A percentile compares a stretch with the other conserved stretches of the same genome.
Evolutionary conservation across 2,797 vertebrate species (phyloP).

Genomic region (Gastrophryne carolinensis): DNA sequence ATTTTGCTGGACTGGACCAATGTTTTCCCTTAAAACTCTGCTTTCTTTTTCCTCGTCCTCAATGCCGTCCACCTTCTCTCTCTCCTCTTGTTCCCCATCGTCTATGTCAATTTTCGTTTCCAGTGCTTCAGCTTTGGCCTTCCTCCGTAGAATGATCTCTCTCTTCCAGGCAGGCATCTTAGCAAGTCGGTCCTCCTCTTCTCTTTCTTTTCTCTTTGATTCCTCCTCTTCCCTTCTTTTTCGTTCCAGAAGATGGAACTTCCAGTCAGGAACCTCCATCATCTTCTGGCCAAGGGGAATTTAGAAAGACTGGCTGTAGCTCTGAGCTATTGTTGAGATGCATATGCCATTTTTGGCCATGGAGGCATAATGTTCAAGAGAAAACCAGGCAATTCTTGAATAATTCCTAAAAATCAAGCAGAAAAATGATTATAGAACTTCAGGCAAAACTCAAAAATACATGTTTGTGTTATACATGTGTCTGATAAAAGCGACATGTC

Average conservation of each 20-base stretch:
- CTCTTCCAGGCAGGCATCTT: constrained; percentile 89
- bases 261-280: constrained; percentile 80
- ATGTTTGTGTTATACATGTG: too few relatives aligned
- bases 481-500: too few relatives aligned
- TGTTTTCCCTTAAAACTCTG: constrained; percentile 76
- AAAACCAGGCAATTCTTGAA: too few relatives aligned
- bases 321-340: neutral
- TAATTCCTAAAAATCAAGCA: too few relatives aligned
- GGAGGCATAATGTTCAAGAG: neutral
- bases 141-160: constrained; percentile 83
- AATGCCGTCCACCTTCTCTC: neutral
- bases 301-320: constrained; percentile 49
- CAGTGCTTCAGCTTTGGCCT: constrained; percentile 72
- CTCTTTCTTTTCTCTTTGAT: constrained; percentile 73
- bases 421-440: too few relatives aligned
- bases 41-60: constrained; percentile 48
- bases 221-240: constrained; percentile 84
- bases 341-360: neutral
- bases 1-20: constrained; percentile 77
- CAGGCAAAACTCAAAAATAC: too few relatives aligned
- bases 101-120: constrained; percentile 53
- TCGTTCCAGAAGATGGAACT: constrained; percentile 83
- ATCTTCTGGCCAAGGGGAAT: neutral
- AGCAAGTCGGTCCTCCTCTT: constrained; percentile 80
- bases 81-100: constrained; percentile 16